Base-by-base conservation (phyloP, 2,113 vertebrate species). In the Callaeas wilsoni region DNA sequence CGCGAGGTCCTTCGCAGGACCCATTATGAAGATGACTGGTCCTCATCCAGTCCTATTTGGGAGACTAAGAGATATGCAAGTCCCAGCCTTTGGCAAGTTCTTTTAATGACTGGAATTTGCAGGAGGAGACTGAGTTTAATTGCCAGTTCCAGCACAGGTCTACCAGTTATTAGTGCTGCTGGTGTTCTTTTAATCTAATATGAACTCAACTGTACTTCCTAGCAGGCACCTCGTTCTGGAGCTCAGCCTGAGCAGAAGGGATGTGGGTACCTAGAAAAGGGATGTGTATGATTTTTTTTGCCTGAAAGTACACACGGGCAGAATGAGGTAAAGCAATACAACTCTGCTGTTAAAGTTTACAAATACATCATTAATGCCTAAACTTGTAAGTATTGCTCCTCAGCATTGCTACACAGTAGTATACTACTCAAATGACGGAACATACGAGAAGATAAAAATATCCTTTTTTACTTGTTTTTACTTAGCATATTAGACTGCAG, bases 1-100 rank as follows among this genome's bases (percentile, higher is more conserved):
- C 0, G 0, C 0, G 0, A 81, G 69, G n/a, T 49, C 63, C 53
- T 73, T 6, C 0, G 2, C 59, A 52, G 52, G 39, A 52, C 35
- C 35, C 56, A 86, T 73, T 70, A 63, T 2, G 4, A 25, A 77
- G 52, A 81, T 44, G 85, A 92, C 64, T 70, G 39, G 42, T 57
- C 47, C 26, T 70, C 88, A 86, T 77, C 47, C 50, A 83, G n/a
- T 22, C 50, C 39, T 82, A 6, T n/a, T 37, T 77, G 68, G 71
- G 49, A 93, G 63, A 88, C 50, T n/a, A 64, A 91, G 67, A 5
- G 84, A 90, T 84, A 91, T 0, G 3, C 62, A 84, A 62, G 76
- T 16, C 41, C 52, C 67, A 42, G 84, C 67, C 85, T 71, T 81
- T 74, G 90, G 91, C 64, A 85, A 88, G 52, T 44, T 94, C 76